phyloP scores from a whole-genome alignment of 2,113 vertebrate genomes.

The Peromyscus leucopus region DNA sequence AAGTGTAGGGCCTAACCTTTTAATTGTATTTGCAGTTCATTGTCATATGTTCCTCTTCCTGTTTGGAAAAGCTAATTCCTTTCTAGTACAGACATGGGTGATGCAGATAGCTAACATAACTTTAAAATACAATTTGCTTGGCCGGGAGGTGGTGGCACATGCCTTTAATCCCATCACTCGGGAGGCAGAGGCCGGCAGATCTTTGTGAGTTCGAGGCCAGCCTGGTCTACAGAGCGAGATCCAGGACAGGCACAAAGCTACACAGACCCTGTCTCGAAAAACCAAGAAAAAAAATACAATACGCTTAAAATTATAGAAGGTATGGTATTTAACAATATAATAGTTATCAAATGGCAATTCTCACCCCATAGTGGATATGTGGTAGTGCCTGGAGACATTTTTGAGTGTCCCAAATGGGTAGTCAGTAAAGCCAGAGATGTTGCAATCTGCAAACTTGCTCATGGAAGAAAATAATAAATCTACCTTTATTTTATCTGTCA shows the following conservation, averaged over 20 bases:
- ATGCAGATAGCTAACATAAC: not conserved
- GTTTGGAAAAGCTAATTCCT: not conserved
- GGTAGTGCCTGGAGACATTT: not conserved
- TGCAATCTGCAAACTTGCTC: slow-evolving; percentile 13
- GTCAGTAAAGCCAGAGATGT: not conserved
- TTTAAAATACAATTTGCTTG: slow-evolving; percentile 1
- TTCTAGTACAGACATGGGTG: not conserved
- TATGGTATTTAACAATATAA: not conserved
- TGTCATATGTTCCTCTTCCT: not conserved
- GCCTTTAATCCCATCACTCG: too few species aligned
- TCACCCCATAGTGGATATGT: not conserved
- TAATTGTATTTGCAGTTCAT: slow-evolving; percentile 2
- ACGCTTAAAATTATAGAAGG: not conserved
- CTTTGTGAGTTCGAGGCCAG: too few species aligned
- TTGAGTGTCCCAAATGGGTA: not conserved
- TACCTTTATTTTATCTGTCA: not conserved
- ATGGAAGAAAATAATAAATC: slow-evolving; percentile 58
- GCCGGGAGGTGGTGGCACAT: too few species aligned
- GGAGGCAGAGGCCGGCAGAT: too few species aligned
- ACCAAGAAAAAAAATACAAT: not conserved
- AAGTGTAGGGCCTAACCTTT: not conserved
- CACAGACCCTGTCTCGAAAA: too few species aligned
- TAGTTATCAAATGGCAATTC: not conserved
- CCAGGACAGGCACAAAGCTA: too few species aligned
- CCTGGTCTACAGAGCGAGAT: too few species aligned